A percentile compares a stretch with the other conserved stretches of the same genome.
Conservation (phyloP, 1,140 invertebrate genomes). For the Macrotrachela quadricornifera region DNA sequence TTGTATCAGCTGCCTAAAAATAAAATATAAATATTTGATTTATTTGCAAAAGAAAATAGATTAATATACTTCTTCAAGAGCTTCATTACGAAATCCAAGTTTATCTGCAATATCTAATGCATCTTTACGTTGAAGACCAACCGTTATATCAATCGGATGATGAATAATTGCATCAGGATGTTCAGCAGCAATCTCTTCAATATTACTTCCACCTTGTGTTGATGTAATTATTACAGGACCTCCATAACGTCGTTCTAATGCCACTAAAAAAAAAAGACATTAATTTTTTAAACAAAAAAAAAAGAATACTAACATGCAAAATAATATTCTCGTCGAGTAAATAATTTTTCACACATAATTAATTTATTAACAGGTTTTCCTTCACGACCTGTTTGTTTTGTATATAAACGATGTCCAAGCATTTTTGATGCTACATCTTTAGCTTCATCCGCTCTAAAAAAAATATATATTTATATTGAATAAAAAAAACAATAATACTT, state of each 20-base stretch:
- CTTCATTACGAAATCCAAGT: not conserved
- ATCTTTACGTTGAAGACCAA: not conserved
- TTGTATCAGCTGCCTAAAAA: slow-evolving; percentile 42
- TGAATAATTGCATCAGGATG: slow-evolving; percentile 76
- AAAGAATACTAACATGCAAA: slow-evolving; percentile 38
- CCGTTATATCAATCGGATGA: slow-evolving; percentile 22
- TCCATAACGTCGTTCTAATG: slow-evolving; percentile 57
- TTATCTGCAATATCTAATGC: not conserved
- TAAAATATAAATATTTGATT: too few species aligned
- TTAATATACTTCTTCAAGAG: not conserved
- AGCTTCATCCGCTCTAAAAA: slow-evolving; percentile 30
- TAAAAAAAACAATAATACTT: not conserved
- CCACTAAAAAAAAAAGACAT: slow-evolving; percentile 33
- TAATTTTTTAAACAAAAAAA: too few species aligned
- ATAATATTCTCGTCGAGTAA: slow-evolving; percentile 83
- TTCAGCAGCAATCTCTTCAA: slow-evolving; percentile 77
- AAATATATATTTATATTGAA: not conserved
- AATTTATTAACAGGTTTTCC: slow-evolving; percentile 81
- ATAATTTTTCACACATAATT: slow-evolving; percentile 94
- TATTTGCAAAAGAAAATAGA: too few species aligned
- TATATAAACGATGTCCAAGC: slow-evolving; percentile 73
- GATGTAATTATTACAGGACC: slow-evolving; percentile 55
- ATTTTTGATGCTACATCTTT: slow-evolving; percentile 53
- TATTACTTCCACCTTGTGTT: slow-evolving; percentile 79
- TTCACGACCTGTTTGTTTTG: slow-evolving; percentile 81